Base-by-base conservation (phyloP, 2,113 vertebrate species). In the Urocitellus parryii region DNA sequence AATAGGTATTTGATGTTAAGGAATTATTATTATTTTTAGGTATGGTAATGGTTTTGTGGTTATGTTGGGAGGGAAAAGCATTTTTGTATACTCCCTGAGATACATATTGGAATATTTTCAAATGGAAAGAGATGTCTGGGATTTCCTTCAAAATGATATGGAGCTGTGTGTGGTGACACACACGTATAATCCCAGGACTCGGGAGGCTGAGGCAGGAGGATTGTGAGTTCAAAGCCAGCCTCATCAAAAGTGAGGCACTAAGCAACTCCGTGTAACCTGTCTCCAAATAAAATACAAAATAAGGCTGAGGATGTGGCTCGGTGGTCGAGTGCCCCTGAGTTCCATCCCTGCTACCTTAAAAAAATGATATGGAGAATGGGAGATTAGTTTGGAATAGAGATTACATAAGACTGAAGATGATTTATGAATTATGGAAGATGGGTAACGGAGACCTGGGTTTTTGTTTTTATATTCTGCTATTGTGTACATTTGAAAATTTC, bases 81-180 rank as follows among this genome's bases (percentile, higher is more conserved):
- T 78, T 95, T 61, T 67, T 65, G 34, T 85, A 24, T 81, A 45
- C 13, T 90, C 11, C 68, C 80, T 80, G 42, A 73, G 56, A 39
- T 91, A n/a, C 13, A 85, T 91, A 74, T 56, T 63, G 87, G 82
- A 91, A 65, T 95, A 77, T 85, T 95, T 94, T 86, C 1, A 8
- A 51, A 39, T 86, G n/a, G 25, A 67, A 29, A 79, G 63, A 72
- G 45, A 53, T 83, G 14, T 67, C 78, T 79, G 45, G 37, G 67
- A 24, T 92, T 83, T 86, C 53, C n/a, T 90, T 96, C 42, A 91
- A n/a, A 96, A 90, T 83, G 76, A 92, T 68, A 42, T 83, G 83
- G 53, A n/a, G 80, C 51, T 16, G 51, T 16, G 14, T 53, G 14
- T 53, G 13, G 51, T 17, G 14, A 16, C 4, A 16, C 51, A 53